phyloP scores from a whole-genome alignment of 2,797 vertebrate genomes.

The Enteromius treurensis region DNA sequence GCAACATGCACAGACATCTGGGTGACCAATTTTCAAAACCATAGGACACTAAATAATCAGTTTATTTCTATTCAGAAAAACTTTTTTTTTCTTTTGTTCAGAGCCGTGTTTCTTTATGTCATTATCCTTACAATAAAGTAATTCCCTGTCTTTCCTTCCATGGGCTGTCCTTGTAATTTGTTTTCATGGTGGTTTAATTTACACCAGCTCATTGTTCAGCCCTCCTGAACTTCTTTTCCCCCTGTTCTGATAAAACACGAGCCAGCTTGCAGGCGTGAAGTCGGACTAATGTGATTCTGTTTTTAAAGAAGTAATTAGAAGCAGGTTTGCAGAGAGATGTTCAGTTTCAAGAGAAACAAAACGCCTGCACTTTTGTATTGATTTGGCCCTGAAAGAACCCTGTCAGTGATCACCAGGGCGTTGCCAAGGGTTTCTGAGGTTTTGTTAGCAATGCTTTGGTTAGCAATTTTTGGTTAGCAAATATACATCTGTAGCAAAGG shows the following conservation, averaged over 20 bases:
- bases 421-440: neutral
- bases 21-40: slow-evolving; percentile 25
- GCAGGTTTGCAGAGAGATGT: neutral
- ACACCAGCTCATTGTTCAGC: slow-evolving; percentile 29
- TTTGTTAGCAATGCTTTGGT: neutral
- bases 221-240: slow-evolving; percentile 26
- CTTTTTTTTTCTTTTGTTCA: slow-evolving; percentile 7
- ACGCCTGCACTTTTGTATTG: neutral
- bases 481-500: neutral
- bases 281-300: slow-evolving; percentile 43
- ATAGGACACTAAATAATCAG: slow-evolving; percentile 18
- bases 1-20: slow-evolving; percentile 14
- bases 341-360: slow-evolving; percentile 20
- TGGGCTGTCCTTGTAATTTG: slow-evolving; percentile 39
- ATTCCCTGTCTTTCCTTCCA: slow-evolving; percentile 15
- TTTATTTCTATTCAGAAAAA: slow-evolving; percentile 7
- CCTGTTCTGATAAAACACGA: slow-evolving; percentile 43
- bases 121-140: slow-evolving; percentile 46
- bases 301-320: slow-evolving; percentile 41
- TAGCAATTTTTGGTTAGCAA: neutral
- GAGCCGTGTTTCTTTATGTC: neutral
- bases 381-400: neutral
- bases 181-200: slow-evolving; percentile 52
- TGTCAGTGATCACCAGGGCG: neutral
- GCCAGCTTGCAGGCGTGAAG: slow-evolving; percentile 38